Conservation (phyloP, 2,113 vertebrate species). For the Malurus melanocephalus region DNA sequence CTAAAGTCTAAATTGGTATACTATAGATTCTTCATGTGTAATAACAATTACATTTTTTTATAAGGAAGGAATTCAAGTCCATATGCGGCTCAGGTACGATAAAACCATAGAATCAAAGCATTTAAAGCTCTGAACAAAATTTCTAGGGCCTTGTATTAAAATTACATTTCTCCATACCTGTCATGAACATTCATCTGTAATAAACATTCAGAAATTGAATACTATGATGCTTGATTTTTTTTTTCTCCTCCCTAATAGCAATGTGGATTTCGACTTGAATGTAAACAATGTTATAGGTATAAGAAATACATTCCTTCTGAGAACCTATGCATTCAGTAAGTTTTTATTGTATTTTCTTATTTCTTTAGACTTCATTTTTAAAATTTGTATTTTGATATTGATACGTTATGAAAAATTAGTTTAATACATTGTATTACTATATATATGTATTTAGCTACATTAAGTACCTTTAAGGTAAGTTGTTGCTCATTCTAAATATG, state of each 20-base stretch:
- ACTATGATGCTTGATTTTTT: neutral
- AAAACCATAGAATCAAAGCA: neutral
- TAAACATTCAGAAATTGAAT: neutral
- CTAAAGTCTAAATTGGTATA: neutral
- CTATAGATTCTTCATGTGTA: neutral
- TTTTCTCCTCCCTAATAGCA: constrained; percentile 67
- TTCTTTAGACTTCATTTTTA: neutral
- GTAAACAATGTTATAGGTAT: constrained; percentile 96
- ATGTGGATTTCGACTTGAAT: constrained; percentile 96
- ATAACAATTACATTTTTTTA: neutral
- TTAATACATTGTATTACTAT: neutral
- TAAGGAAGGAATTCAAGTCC: neutral
- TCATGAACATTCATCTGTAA: neutral
- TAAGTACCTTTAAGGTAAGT: neutral
- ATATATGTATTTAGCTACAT: neutral
- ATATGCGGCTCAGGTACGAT: neutral
- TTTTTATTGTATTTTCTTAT: constrained; percentile 34
- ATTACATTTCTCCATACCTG: neutral
- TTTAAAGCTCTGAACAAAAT: neutral
- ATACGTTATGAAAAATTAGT: neutral
- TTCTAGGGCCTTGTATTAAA: neutral
- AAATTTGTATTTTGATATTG: neutral
- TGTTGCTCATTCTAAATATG: neutral
- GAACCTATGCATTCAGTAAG: constrained; percentile 91
- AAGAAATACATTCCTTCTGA: constrained; percentile 97